Evolutionary conservation across 2,888 invertebrate species (phyloP).

Genomic region (Cephalotes varians): DNA sequence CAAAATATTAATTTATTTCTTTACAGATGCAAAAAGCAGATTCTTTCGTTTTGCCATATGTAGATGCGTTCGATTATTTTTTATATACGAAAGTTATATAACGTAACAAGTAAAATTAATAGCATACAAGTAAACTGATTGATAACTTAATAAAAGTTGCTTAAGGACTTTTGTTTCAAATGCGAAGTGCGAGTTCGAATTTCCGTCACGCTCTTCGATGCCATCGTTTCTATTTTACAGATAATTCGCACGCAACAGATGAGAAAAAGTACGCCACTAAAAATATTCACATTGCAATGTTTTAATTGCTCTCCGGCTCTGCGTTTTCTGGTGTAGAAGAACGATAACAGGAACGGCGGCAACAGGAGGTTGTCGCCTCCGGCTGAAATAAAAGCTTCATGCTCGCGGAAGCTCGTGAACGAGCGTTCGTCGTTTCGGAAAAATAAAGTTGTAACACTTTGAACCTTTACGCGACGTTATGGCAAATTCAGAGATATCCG

Average conservation of each 20-base stretch:
- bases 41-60: background rate
- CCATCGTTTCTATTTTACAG: conserved; percentile 18
- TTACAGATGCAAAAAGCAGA: background rate
- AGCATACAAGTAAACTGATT: background rate
- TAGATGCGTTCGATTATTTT: background rate
- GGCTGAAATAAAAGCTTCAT: conserved; percentile 39
- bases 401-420: conserved; percentile 13
- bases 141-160: background rate
- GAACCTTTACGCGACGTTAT: conserved; percentile 18
- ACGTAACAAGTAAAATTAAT: background rate
- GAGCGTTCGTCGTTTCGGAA: conserved; percentile 32
- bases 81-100: background rate
- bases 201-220: background rate
- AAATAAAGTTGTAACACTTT: conserved; percentile 41
- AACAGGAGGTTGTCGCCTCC: conserved; percentile 34
- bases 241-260: conserved; percentile 31
- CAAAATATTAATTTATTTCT: background rate
- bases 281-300: conserved; percentile 44
- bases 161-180: conserved; percentile 10
- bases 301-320: conserved; percentile 35
- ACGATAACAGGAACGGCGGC: conserved; percentile 22
- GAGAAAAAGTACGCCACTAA: conserved; percentile 32
- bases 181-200: background rate
- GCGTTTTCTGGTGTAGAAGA: conserved; percentile 5
- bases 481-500: conserved; percentile 8